Base-by-base conservation (phyloP, 2,113 vertebrate species). In the Saguinus midas region DNA sequence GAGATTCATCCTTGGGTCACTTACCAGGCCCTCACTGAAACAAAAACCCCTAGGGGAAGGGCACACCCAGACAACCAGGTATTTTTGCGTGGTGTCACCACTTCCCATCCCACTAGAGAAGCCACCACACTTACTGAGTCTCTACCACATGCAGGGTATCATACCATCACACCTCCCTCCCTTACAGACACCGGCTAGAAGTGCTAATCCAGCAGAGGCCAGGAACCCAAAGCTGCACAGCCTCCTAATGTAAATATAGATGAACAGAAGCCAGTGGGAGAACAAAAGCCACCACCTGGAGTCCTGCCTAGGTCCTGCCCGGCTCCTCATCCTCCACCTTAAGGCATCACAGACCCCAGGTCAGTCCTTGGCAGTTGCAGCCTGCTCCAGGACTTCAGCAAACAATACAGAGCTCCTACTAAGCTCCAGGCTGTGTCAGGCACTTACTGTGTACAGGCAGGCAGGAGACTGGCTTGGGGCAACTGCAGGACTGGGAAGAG, bases 331-430 rank as follows among this genome's bases (percentile, higher is more conserved):
- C 57, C 55, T 27, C 50, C 16, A 66, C 32, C 48, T 32, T 21
- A 57, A 58, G 37, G 40, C 73, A 80, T 8, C n/a, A 9, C 43
- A 61, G 73, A 72, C 35, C 50, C 50, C 29, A 58, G 58, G 6
- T 37, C 29, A 32, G 27, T 21, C 50, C 72, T 1, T 3, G 0
- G 9, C 11, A 32, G 17, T 20, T 64, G 20, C 35, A 78, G n/a
- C 37, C 37, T 57, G 79, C 64, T 66, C 43, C 35, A 43, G 35
- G 12, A 8, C 61, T 40, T 85, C 7, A 6, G 73, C n/a, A 78
- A 84, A 95, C 40, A 93, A 29, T 16, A 73, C 48, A 29, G 50
- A 78, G 50, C 32, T 50, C 52, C 61, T 89, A 29, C 0, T 10
- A 37, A 70, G 79, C 32, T 66, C 52, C 57, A 82, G 86, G 6